Base-by-base conservation (phyloP, 2,888 invertebrate genomes). In the Nymphalis c-album region DNA sequence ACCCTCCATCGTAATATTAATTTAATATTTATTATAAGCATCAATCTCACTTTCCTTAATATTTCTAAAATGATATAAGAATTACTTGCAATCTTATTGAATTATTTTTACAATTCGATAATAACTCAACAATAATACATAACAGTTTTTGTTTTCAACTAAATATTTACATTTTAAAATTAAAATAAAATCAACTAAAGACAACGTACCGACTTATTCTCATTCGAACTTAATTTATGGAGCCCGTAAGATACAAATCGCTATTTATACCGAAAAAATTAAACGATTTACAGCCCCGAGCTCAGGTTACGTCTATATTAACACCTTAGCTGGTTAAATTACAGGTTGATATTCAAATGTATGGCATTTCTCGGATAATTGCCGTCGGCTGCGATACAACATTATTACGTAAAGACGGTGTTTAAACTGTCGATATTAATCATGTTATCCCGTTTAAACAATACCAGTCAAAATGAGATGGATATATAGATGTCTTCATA, bases 301-400 rank as follows among this genome's bases (percentile, higher is more conserved):
- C 71, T 61, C 68, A 68, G 55, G 67, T 68, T 31, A 55, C 53
- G 53, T 55, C 53, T 55, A 31, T 71, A 75, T 75, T 76, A 77
- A 78, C 78, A 78, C 78, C 77, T 78, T 77, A 60, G 71, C 69
- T 64, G 70, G 71, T 67, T 67, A 78, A 78, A 78, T 78, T 78
- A 77, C 77, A 77, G 77, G 73, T 70, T 70, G 63, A 73, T 75
- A 75, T 75, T 75, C 75, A 73, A 77, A 78, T 74, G 74, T 77
- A 74, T 74, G 74, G 73, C 70, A 71, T 75, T 64, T 74, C 72
- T 71, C 71, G 58, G 58, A 62, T 76, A 75, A 75, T 73, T 72
- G 77, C 77, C 73, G 73, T 69, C 57, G 74, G 73, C 69, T 64
- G 60, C 64, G 58, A 64, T 69, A 60, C 55, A 70, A 57, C 60